These are phyloP conservation scores for Cotesia typhae DNA, from an alignment of 1,140 invertebrate species.

Conservation along the genomic window DNA sequence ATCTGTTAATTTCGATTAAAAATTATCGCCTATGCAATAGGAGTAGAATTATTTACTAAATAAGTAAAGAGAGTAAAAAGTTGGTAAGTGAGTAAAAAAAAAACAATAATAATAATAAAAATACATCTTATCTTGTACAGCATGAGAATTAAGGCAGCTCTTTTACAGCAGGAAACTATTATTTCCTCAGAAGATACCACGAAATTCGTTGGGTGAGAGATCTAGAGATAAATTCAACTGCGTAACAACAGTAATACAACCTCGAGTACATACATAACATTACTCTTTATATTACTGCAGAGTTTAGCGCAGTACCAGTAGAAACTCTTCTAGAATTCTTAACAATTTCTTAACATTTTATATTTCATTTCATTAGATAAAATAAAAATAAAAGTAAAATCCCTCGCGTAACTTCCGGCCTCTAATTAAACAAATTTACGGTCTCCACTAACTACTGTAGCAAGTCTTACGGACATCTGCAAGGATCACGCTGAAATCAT, in stretches of 20 bases:
- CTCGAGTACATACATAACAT: too few relatives aligned
- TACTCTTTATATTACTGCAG: neutral
- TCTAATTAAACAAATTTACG: slow-evolving; percentile 25
- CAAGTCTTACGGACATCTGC: slow-evolving; percentile 86
- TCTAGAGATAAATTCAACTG: slow-evolving; percentile 24
- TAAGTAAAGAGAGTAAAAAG: too few relatives aligned
- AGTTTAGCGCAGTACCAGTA: neutral
- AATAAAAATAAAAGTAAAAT: too few relatives aligned
- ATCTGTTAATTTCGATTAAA: slow-evolving; percentile 5
- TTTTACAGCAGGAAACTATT: slow-evolving; percentile 31
- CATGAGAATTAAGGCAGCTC: slow-evolving; percentile 23
- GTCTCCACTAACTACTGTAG: slow-evolving; percentile 76
- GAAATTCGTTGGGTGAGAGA: slow-evolving; percentile 25
- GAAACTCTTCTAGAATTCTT: too few relatives aligned
- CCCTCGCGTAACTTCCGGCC: too few relatives aligned
- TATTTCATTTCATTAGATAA: too few relatives aligned
- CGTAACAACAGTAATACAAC: slow-evolving; percentile 10
- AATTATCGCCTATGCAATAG: slow-evolving; percentile 30
- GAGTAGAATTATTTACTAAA: too few relatives aligned
- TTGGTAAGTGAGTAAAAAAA: neutral
- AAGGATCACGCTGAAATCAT: slow-evolving; percentile 86
- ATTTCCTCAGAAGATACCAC: slow-evolving; percentile 33
- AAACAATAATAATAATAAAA: neutral
- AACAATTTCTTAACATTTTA: too few relatives aligned
- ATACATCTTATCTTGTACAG: slow-evolving; percentile 17